Percentiles rank a stretch among this genome's conserved stretches.
Conservation (phyloP, 2,113 vertebrate species). For the Oncorhynchus kisutch region DNA sequence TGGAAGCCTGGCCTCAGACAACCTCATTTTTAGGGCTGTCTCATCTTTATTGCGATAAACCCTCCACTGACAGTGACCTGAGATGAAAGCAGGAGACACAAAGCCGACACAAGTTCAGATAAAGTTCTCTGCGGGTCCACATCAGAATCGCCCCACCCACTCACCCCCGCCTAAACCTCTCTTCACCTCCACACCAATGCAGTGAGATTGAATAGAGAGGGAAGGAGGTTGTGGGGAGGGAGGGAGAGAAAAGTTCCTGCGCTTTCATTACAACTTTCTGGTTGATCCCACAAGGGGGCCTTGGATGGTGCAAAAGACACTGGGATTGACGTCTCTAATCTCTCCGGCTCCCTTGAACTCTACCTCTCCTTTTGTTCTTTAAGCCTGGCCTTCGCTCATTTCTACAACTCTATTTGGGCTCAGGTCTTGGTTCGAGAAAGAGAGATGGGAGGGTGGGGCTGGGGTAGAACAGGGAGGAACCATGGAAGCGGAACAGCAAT, state of each 20-base stretch:
- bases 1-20: conserved; percentile 21
- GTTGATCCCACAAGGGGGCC: conserved; percentile 61
- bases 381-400: conserved; percentile 63
- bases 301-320: conserved; percentile 42
- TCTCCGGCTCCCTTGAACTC: conserved; percentile 45
- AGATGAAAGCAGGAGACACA: conserved; percentile 69
- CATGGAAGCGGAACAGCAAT: not conserved
- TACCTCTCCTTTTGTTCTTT: conserved; percentile 72
- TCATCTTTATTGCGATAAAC: conserved; percentile 68
- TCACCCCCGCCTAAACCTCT: conserved; percentile 48
- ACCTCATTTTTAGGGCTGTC: conserved; percentile 34
- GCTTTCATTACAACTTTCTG: conserved; percentile 63
- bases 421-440: conserved; percentile 18
- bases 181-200: conserved; percentile 25
- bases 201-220: not conserved
- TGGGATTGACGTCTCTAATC: conserved; percentile 73
- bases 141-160: conserved; percentile 32
- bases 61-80: conserved; percentile 70
- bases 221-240: conserved; percentile 18
- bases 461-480: not conserved
- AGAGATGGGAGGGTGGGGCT: not conserved
- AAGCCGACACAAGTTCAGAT: conserved; percentile 70
- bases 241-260: conserved; percentile 58
- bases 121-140: conserved; percentile 61
- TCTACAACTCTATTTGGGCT: conserved; percentile 39